These are phyloP conservation scores for Muscina levida DNA, from an alignment of 2,888 invertebrate species.

Conservation along the genomic window DNA sequence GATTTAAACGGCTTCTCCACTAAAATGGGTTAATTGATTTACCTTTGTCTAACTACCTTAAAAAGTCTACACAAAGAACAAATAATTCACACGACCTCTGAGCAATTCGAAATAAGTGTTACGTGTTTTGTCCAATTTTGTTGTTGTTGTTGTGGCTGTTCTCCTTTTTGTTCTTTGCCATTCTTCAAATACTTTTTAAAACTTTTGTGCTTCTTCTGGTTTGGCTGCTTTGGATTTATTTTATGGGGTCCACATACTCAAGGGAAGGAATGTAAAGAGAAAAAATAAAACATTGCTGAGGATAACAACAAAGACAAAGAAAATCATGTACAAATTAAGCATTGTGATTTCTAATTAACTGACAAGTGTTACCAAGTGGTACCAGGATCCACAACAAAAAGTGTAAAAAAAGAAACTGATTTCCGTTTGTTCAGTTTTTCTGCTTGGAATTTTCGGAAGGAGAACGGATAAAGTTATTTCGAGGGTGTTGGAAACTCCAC, in stretches of 20 bases:
- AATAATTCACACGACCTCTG: conserved; percentile 55
- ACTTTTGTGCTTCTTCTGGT: not conserved
- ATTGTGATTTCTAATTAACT: conserved; percentile 79
- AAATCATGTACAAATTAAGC: conserved; percentile 75
- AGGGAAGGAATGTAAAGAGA: conserved; percentile 34
- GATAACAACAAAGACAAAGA: conserved; percentile 46
- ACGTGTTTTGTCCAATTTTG: conserved; percentile 62
- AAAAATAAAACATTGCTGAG: conserved; percentile 47
- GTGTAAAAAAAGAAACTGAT: conserved; percentile 20
- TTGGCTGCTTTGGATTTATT: not conserved
- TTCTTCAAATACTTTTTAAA: too few relatives aligned
- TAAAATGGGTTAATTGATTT: conserved; percentile 63
- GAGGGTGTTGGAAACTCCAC: too few relatives aligned
- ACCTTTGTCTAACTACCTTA: conserved; percentile 37
- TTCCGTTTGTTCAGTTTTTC: conserved; percentile 48
- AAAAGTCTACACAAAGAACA: not conserved
- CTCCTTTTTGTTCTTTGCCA: not conserved
- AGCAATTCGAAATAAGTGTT: conserved; percentile 53
- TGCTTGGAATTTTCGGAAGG: conserved; percentile 36
- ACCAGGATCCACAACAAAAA: conserved; percentile 75
- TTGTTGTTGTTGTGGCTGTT: not conserved
- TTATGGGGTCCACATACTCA: not conserved
- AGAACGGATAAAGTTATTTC: not conserved
- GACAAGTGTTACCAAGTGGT: conserved; percentile 77
- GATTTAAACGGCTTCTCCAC: not conserved